phyloP scores from a whole-genome alignment of 2,888 invertebrate species.

The Uloborus plumipes region DNA sequence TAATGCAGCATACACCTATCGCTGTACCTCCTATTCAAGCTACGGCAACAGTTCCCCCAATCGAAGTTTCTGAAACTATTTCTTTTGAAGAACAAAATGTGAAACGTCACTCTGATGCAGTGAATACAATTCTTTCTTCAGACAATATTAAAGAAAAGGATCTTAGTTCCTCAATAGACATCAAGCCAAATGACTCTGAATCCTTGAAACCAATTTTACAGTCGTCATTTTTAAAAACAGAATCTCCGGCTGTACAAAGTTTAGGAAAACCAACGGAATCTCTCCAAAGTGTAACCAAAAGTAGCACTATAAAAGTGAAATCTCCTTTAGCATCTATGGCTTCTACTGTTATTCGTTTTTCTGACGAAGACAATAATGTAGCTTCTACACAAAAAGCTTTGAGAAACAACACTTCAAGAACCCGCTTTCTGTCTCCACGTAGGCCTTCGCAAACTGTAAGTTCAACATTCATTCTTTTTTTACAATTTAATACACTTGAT shows the following conservation, averaged over 20 bases:
- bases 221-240: conserved; percentile 22
- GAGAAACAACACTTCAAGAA: conserved; percentile 43
- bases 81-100: no score
- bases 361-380: conserved; percentile 50
- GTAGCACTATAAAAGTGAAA: conserved; percentile 2
- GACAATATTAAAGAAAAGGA: neutral
- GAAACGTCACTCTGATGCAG: neutral
- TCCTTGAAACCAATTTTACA: conserved; percentile 1
- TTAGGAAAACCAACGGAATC: conserved; percentile 38
- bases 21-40: neutral
- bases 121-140: neutral
- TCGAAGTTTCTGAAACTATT: neutral
- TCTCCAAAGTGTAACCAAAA: conserved; percentile 27
- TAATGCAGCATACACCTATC: neutral
- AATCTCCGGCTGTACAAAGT: conserved; percentile 3
- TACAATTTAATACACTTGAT: neutral
- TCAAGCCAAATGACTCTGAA: conserved; percentile 1
- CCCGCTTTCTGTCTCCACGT: conserved; percentile 40
- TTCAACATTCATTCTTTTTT: neutral
- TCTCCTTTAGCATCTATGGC: conserved; percentile 4
- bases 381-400: conserved; percentile 3
- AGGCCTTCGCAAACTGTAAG: conserved; percentile 61
- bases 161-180: neutral
- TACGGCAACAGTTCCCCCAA: neutral
- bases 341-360: conserved; percentile 16